Evolutionary conservation across 2,797 vertebrate genomes (phyloP).

Genomic region (Thalassophryne amazonica): DNA sequence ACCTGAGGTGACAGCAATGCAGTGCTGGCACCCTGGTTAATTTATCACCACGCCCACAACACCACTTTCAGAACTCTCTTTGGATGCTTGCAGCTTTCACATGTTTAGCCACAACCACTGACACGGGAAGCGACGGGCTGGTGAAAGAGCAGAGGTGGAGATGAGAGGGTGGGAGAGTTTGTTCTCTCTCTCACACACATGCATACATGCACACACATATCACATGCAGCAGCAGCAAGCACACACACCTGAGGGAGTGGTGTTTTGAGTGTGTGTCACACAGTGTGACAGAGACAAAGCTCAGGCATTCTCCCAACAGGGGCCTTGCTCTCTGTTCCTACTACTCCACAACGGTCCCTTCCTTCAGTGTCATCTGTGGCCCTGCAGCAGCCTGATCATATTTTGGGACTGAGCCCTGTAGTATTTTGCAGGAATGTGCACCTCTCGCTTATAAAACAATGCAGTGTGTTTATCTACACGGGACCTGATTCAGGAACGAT

Average conservation of each 20-base stretch:
- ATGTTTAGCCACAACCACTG: conserved; percentile 15
- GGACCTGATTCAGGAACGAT: no score
- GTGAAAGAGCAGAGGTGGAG: conserved; percentile 7
- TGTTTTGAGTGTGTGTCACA: conserved; percentile 62
- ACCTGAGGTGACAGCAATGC: conserved; percentile 15
- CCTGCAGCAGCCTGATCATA: conserved; percentile 54
- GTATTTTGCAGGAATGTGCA: no score
- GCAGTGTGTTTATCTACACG: no score
- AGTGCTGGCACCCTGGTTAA: conserved; percentile 27
- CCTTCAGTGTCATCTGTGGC: conserved; percentile 49
- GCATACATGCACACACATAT: not conserved
- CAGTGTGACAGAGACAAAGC: conserved; percentile 70
- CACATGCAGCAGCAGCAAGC: conserved; percentile 8
- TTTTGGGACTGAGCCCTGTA: conserved; percentile 44
- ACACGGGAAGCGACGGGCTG: conserved; percentile 20
- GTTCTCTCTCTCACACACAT: not conserved
- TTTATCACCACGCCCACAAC: conserved; percentile 33
- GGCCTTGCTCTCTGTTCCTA: conserved; percentile 60
- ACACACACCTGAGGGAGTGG: conserved; percentile 51
- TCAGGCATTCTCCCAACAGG: conserved; percentile 63
- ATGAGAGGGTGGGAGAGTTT: conserved; percentile 22
- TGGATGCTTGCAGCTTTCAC: conserved; percentile 22
- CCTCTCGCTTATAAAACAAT: no score
- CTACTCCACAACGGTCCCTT: conserved; percentile 60
- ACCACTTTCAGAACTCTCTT: no score